Evolutionary conservation across 2,113 vertebrate species (phyloP).

Genomic region (Corythornis madagascariensis): DNA sequence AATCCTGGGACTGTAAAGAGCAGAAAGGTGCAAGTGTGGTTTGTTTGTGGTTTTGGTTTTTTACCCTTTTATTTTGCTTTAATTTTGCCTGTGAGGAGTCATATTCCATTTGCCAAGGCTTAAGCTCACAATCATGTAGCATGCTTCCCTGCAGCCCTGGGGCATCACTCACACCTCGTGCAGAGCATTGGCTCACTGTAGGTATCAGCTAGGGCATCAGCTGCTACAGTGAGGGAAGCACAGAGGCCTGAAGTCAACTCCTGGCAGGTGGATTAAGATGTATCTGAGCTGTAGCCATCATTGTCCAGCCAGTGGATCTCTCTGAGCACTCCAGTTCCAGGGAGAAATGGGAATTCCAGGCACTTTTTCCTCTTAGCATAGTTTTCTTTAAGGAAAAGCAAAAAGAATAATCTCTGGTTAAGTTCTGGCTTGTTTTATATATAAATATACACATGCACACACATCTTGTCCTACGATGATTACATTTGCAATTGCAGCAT

Average conservation of each 20-base stretch:
- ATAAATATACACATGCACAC: background rate
- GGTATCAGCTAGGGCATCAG: background rate
- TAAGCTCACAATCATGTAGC: fast-evolving
- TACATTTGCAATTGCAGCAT: background rate
- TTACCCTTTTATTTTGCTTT: background rate
- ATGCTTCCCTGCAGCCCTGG: background rate
- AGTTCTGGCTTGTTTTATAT: background rate
- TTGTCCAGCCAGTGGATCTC: background rate
- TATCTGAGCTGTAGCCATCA: background rate
- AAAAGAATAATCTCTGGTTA: background rate
- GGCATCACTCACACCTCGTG: background rate
- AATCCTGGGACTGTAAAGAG: background rate
- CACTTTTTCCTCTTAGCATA: background rate
- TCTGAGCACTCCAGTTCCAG: background rate
- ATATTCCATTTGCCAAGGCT: background rate
- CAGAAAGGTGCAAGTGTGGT: background rate
- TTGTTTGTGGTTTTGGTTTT: background rate
- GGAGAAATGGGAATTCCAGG: background rate
- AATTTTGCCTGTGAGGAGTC: background rate
- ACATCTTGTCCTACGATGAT: background rate
- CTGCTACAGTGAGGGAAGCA: background rate
- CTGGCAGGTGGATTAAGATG: background rate
- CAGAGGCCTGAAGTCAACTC: background rate
- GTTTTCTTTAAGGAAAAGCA: background rate
- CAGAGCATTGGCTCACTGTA: background rate